A percentile compares a stretch with the other conserved stretches of the same genome.
phyloP scores from a whole-genome alignment of 2,113 vertebrate genomes.

The Myotis davidii region DNA sequence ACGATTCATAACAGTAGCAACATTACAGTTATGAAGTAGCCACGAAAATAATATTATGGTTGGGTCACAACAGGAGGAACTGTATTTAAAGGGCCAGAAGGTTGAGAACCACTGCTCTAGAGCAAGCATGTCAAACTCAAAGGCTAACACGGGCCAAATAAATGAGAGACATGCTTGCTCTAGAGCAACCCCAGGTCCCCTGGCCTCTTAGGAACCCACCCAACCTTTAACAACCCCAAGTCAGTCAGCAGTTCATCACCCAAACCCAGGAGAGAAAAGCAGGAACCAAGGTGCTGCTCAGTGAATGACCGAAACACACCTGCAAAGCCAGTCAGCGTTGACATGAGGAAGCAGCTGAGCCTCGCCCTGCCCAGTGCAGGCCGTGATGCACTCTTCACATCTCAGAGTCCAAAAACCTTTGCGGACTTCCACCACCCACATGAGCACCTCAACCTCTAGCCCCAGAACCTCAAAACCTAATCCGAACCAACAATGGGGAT shows the following conservation, averaged over 20 bases:
- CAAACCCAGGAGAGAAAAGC: background rate
- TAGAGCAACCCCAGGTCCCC: background rate
- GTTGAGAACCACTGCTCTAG: background rate
- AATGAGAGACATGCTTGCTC: too few relatives aligned
- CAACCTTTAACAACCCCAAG: background rate
- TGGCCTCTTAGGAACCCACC: background rate
- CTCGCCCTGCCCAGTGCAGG: background rate
- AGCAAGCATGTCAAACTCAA: too few relatives aligned
- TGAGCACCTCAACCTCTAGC: background rate
- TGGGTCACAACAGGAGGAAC: too few relatives aligned
- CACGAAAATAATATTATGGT: too few relatives aligned
- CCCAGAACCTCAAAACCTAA: too few relatives aligned
- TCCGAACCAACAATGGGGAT: too few relatives aligned
- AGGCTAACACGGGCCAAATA: too few relatives aligned
- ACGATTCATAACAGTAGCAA: too few relatives aligned
- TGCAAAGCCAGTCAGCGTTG: background rate
- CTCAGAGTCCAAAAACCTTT: background rate
- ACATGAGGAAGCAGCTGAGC: background rate
- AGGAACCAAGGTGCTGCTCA: background rate
- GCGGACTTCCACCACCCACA: background rate
- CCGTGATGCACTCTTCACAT: background rate
- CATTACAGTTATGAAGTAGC: too few relatives aligned
- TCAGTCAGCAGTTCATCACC: background rate
- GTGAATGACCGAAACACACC: background rate
- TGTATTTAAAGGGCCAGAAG: too few relatives aligned